Evolutionary conservation across 2,113 vertebrate species (phyloP).

Genomic region (Sinocyclocheilus maitianheensis): DNA sequence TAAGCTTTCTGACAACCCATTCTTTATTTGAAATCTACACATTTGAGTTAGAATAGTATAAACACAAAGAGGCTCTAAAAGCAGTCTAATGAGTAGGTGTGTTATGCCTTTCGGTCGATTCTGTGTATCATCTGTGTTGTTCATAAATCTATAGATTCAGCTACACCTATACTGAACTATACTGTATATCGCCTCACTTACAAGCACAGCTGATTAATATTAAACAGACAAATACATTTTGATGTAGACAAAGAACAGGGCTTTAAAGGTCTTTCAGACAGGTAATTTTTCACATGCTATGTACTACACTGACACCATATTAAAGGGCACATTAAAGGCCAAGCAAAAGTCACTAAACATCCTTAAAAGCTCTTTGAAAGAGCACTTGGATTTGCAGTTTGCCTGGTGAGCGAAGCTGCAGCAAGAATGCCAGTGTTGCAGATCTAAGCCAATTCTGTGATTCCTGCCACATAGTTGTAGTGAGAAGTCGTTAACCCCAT

Average conservation of each 20-base stretch:
- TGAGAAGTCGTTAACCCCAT: conserved; percentile 23
- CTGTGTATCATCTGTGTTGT: not conserved
- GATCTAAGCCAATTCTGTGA: not conserved
- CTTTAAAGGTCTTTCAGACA: conserved; percentile 30
- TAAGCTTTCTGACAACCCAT: not conserved
- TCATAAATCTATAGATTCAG: not conserved
- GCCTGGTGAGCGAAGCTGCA: not conserved
- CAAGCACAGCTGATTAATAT: not conserved
- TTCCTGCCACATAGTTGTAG: not conserved
- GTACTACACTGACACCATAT: conserved; percentile 10
- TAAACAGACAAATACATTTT: not conserved
- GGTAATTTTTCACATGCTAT: not conserved
- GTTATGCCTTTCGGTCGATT: not conserved
- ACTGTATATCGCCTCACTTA: not conserved
- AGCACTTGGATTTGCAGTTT: not conserved
- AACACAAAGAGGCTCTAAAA: not conserved
- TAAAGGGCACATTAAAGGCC: conserved; percentile 22
- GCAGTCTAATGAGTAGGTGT: not conserved
- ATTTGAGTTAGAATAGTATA: not conserved
- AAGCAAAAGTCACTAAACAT: conserved; percentile 23
- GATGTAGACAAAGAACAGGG: conserved; percentile 47
- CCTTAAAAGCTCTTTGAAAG: conserved; percentile 16
- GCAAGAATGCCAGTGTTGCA: not conserved
- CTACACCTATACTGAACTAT: not conserved
- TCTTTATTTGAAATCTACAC: not conserved